Percentiles rank a stretch among this genome's conserved stretches.
Evolutionary conservation across 1,140 invertebrate genomes (phyloP).

Genomic region (Ceratosolen fusciceps): DNA sequence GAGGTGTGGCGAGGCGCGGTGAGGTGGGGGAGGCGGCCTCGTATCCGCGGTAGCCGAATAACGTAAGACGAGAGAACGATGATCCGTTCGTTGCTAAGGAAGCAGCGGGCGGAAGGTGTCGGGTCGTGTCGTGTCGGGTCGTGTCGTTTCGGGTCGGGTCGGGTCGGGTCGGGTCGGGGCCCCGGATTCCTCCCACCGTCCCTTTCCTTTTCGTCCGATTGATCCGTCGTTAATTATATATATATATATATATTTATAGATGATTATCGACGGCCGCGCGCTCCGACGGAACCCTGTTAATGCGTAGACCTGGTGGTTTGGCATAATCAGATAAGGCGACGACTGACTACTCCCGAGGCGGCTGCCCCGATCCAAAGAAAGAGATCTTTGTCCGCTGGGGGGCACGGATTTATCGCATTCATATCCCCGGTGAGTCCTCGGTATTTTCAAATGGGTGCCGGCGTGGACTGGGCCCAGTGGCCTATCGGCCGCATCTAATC

Average conservation of each 20-base stretch:
- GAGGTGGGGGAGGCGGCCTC: too few species aligned
- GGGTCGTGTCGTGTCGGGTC: not conserved
- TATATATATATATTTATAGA: too few species aligned
- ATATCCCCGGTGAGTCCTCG: not conserved
- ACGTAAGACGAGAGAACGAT: too few species aligned
- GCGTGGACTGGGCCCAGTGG: not conserved
- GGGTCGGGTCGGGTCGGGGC: not conserved
- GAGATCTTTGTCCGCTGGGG: constrained; percentile 7
- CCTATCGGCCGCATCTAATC: not conserved
- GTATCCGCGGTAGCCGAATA: too few species aligned
- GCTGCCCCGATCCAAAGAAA: too few species aligned
- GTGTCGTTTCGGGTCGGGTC: not conserved
- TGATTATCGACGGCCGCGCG: not conserved
- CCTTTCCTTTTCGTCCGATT: not conserved
- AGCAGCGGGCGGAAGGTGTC: not conserved
- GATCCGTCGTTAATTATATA: constrained; percentile 11
- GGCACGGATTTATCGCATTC: not conserved
- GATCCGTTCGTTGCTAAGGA: too few species aligned
- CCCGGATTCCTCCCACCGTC: not conserved
- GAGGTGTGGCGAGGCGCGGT: too few species aligned
- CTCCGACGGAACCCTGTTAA: not conserved
- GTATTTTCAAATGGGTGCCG: not conserved
- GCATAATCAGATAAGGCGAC: not conserved
- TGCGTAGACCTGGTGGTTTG: not conserved
- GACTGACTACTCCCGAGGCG: too few species aligned